A percentile compares a stretch with the other conserved stretches of the same genome.
Conservation (phyloP, 2,888 invertebrate species). For the Cephus pygmeus region DNA sequence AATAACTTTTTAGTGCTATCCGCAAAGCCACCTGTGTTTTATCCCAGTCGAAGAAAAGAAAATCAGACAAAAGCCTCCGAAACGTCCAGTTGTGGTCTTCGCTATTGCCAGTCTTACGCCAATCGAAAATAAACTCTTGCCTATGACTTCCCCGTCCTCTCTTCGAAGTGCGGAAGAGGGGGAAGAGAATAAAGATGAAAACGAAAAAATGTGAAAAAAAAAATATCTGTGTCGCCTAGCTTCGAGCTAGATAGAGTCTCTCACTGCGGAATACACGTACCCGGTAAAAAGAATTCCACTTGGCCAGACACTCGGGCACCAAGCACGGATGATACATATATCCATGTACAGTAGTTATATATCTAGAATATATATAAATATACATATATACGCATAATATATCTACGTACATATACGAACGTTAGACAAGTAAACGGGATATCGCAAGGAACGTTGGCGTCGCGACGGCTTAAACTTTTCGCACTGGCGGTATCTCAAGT, state of each 20-base stretch:
- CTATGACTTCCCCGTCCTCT: neutral
- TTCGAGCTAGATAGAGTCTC: neutral
- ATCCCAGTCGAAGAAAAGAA: neutral
- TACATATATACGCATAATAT: neutral
- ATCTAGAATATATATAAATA: neutral
- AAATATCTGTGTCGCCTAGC: neutral
- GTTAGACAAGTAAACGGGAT: neutral
- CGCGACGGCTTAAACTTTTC: neutral
- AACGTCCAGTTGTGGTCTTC: neutral
- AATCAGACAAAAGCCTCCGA: neutral
- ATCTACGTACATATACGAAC: neutral
- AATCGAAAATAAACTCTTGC: neutral
- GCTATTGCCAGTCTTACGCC: neutral
- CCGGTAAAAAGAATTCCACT: conserved; percentile 30
- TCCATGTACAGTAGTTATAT: neutral
- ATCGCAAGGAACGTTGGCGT: neutral
- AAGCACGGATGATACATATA: neutral
- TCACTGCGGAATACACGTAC: neutral
- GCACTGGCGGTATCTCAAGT: neutral
- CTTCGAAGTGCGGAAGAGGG: neutral
- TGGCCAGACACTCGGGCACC: conserved; percentile 57
- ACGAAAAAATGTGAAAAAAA: neutral
- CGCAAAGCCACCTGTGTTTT: neutral
- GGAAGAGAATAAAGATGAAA: neutral
- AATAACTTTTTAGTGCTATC: neutral